Evolutionary conservation across 2,113 vertebrate species (phyloP), one percentile per base, ranked within the genome.

Genomic region (Chaenogobius annularis): DNA sequence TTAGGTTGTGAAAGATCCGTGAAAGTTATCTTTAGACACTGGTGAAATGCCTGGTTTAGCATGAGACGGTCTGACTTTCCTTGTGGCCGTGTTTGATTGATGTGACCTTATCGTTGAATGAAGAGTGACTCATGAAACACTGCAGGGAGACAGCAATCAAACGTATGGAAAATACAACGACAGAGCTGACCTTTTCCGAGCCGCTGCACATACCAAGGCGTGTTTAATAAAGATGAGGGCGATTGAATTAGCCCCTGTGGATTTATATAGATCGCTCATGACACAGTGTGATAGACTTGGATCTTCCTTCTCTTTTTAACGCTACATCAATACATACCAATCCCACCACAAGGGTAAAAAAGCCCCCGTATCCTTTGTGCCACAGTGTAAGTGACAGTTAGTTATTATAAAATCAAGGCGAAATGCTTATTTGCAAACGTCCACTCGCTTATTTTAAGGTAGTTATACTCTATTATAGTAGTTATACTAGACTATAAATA

Each of bases 221-320:
- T 63, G 61, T 63, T 63, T 40, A 63, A 63, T 63, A 43, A 63
- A 63, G 61, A 63, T 43, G 61, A 63, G n/a, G 61, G 35, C n/a
- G 61, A 63, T 17, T n/a, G 37, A 63, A 43, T 63, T 43, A n/a
- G 35, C 61, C 61, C 59, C 61, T 10, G 61, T 20, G 19, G 19
- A 63, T 63, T 63, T 63, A 63, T 63, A 63, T 63, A 63, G 61
- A 37, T 43, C 61, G 40, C 35, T 43, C 20, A 63, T 63, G 35
- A 11, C 61, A 63, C 35, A 11, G 31, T 10, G 37, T 43, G 17
- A 63, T 63, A n/a, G 31, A 40, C 35, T 63, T 12, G 17, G 35
- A 10, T 63, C 35, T 3, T 40, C 31, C 7, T 37, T 63, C 15
- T n/a, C 11, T 31, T 1, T 12, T 15, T 62, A 10, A 58, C 26